Conservation (phyloP, 92 coral and sea anemone species). For the Phymanthus crucifer region DNA sequence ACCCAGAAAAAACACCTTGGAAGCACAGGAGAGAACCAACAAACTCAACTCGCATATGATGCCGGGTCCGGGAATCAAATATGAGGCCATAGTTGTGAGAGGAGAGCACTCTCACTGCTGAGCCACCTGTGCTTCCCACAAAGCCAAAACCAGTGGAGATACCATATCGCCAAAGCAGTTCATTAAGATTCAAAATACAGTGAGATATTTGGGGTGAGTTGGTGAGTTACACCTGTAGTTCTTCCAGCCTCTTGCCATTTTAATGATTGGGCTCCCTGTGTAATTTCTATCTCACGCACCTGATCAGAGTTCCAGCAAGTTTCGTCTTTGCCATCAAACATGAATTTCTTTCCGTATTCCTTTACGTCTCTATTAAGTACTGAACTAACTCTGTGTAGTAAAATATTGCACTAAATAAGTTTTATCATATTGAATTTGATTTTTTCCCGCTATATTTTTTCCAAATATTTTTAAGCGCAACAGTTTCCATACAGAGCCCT, state of each 20-base stretch:
- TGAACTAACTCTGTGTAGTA: constrained; percentile 66
- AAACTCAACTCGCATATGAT: too few species aligned
- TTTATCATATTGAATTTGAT: not conserved
- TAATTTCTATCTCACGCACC: constrained; percentile 38
- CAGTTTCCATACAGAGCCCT: not conserved
- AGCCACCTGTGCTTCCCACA: too few species aligned
- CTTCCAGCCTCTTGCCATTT: not conserved
- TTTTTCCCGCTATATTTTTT: not conserved
- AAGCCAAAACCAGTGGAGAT: too few species aligned
- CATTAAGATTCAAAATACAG: too few species aligned
- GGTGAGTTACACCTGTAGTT: too few species aligned
- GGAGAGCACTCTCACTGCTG: too few species aligned
- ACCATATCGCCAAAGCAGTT: too few species aligned
- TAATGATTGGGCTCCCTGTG: constrained; percentile 14
- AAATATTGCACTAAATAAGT: not conserved
- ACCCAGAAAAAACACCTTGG: too few species aligned
- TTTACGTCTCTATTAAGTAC: constrained; percentile 74
- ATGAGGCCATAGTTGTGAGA: too few species aligned
- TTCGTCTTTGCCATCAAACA: constrained; percentile 84
- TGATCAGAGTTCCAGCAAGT: constrained; percentile 93
- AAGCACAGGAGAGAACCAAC: too few species aligned
- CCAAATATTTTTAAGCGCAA: not conserved
- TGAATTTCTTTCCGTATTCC: constrained; percentile 78
- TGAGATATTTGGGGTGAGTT: too few species aligned
- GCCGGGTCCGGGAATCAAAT: too few species aligned